Base-by-base conservation (phyloP, 2,797 vertebrate species). In the Ctenochaetus hawaiiensis region DNA sequence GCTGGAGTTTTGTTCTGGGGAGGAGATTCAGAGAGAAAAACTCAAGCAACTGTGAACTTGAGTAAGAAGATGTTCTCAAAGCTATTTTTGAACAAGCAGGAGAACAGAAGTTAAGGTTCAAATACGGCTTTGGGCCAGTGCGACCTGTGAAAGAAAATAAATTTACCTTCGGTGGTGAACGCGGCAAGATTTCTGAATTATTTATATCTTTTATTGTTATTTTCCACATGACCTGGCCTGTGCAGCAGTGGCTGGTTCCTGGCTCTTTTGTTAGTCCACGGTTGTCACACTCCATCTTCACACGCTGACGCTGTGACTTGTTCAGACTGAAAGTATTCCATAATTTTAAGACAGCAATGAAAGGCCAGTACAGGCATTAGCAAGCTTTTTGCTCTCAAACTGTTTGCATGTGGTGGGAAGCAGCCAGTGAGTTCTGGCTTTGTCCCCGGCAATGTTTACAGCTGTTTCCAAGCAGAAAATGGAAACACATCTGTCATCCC, bases 201-300 rank as follows among this genome's bases (percentile, higher is more conserved):
- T 87, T 81, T 41, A 78, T 80, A 22, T 16, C 22, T 73, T 64
- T 69, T 58, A 18, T 72, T 78, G 60, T 76, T 34, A 44, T 86
- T 81, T 80, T 84, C 60, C 59, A 67, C 61, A 72, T 76, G 65
- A 66, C 63, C 22, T 49, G 43, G 26, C 56, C 44, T 44, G 22
- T 59, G 34, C 51, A 74, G 34, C 51, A 60, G 43, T 1, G 57
- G 74, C 57, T 67, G 34, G 2, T 71, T 77, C 39, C 18, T 18
- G 58, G 43, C 47, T 72, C 60, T 51, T 75, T 80, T 75, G 72
- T 82, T 54, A 44, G 66, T 75, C 70, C 59, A 62, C 3, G 9
- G 43, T 66, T 78, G 78, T 77, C 67, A 51, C 64, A 26, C 7
- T 71, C 22, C 52, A 53, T 83, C 39, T 75, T 68, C 48, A 75